Evolutionary conservation across 2,888 invertebrate species (phyloP).

Genomic region (Sussaba pulchella): DNA sequence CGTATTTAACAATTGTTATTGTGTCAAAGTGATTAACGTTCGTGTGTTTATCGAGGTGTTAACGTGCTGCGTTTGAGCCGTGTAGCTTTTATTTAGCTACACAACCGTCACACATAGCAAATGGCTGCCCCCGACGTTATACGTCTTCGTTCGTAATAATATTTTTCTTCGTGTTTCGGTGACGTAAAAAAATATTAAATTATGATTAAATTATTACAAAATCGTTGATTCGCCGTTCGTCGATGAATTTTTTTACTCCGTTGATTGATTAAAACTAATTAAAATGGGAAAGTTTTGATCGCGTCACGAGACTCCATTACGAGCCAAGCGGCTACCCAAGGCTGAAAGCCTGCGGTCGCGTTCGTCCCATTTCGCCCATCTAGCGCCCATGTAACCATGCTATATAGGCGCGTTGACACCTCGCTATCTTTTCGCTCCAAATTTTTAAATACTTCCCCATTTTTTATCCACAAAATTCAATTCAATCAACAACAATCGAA

Average conservation of each 20-base stretch:
- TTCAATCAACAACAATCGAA: not conserved
- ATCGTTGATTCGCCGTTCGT: too few species aligned
- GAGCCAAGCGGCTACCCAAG: constrained; percentile 63
- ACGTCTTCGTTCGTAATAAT: constrained; percentile 71
- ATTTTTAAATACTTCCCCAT: constrained; percentile 23
- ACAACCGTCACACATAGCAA: constrained; percentile 81
- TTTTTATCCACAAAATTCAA: constrained; percentile 31
- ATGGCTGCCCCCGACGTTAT: constrained; percentile 80
- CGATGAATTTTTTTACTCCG: too few species aligned
- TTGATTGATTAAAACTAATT: not conserved
- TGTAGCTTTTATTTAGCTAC: constrained; percentile 77
- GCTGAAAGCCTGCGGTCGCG: constrained; percentile 65
- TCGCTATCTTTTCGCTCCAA: constrained; percentile 25
- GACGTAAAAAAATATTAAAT: too few species aligned
- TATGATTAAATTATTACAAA: too few species aligned
- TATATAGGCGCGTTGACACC: constrained; percentile 35
- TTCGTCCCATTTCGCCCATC: constrained; percentile 67
- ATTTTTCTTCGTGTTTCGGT: constrained; percentile 63
- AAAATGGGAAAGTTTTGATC: constrained; percentile 52
- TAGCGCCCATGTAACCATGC: constrained; percentile 67
- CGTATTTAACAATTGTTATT: constrained; percentile 41
- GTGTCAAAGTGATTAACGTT: constrained; percentile 68
- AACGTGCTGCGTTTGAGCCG: constrained; percentile 74
- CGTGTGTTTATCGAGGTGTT: constrained; percentile 72
- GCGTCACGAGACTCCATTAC: constrained; percentile 70